These are phyloP conservation scores for Hydrocynus forskahlii DNA, from an alignment of 2,797 vertebrate species.

Conservation along the genomic window DNA sequence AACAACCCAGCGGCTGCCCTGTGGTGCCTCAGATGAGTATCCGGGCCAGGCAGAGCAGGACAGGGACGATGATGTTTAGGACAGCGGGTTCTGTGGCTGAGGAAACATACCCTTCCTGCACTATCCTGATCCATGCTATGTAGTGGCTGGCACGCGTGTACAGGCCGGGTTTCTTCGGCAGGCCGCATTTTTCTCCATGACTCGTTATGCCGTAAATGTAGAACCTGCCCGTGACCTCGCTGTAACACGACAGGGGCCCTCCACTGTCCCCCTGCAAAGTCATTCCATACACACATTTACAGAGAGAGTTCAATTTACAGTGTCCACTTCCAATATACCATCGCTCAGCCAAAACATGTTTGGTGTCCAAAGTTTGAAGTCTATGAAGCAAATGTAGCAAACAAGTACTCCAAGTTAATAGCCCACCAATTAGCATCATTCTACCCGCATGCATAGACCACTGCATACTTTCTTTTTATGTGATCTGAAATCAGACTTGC, in stretches of 20 bases:
- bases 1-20: neutral
- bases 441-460: too few species aligned
- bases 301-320: neutral
- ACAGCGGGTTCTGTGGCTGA: constrained; percentile 17
- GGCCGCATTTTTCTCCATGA: constrained; percentile 62
- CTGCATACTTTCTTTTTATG: too few species aligned
- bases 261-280: constrained; percentile 70
- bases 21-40: neutral
- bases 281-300: neutral
- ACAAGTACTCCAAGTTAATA: too few species aligned
- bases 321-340: too few species aligned
- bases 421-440: too few species aligned
- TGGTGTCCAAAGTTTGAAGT: too few species aligned
- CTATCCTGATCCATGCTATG: constrained; percentile 57
- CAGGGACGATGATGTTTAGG: neutral
- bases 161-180: constrained; percentile 62
- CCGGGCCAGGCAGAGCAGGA: neutral
- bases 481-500: too few species aligned
- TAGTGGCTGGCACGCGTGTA: constrained; percentile 65
- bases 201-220: constrained; percentile 70
- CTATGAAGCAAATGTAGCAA: too few species aligned
- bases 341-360: too few species aligned
- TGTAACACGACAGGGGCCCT: constrained; percentile 73
- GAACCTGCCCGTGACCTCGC: constrained; percentile 61
- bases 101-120: constrained; percentile 43